Conservation (phyloP, 2,113 vertebrate species). For the Polyodon spathula region DNA sequence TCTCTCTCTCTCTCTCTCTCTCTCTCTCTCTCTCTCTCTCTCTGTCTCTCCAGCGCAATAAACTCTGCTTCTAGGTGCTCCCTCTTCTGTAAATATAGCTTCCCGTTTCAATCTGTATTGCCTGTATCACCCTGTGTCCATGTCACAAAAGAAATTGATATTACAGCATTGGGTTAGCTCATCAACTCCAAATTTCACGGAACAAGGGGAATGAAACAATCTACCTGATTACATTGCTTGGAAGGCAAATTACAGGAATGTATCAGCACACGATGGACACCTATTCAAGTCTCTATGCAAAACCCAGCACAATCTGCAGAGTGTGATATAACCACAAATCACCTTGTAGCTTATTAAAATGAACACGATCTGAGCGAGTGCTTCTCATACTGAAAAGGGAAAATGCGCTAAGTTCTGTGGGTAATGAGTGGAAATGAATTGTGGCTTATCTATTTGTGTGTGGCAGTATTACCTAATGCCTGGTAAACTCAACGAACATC, state of each 20-base stretch:
- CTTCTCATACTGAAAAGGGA: slow-evolving; percentile 14
- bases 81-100: not conserved
- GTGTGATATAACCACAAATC: slow-evolving; percentile 16
- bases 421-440: no score
- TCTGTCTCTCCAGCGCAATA: no score
- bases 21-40: no score
- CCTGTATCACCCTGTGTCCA: slow-evolving; percentile 55
- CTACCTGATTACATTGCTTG: slow-evolving; percentile 21
- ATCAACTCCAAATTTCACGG: slow-evolving; percentile 20
- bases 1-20: no score
- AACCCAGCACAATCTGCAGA: slow-evolving; percentile 11
- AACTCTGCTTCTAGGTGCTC: no score
- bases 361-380: slow-evolving; percentile 28
- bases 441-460: no score
- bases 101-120: slow-evolving; percentile 28
- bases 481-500: no score
- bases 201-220: slow-evolving; percentile 17
- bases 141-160: slow-evolving; percentile 34
- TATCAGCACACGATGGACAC: slow-evolving; percentile 28
- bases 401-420: not conserved
- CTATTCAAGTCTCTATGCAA: slow-evolving; percentile 25
- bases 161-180: slow-evolving; percentile 35
- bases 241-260: slow-evolving; percentile 38
- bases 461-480: no score
- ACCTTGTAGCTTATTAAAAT: slow-evolving; percentile 17